Conservation (phyloP, 2,888 invertebrate genomes). For the Drosophila meridionalis region DNA sequence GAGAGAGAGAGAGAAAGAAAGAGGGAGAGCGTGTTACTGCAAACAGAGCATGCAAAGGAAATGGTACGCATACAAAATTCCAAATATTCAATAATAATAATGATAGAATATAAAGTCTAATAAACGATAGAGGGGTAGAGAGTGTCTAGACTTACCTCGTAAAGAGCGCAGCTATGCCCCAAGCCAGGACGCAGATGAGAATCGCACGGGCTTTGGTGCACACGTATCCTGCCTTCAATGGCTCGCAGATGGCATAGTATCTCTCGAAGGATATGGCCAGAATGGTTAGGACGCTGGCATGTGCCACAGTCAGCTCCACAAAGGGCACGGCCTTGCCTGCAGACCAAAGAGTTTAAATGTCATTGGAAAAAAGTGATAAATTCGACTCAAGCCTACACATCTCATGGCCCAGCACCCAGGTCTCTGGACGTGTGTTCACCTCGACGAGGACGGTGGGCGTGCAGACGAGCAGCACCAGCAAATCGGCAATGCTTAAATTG, state of each 20-base stretch:
- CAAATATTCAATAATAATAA: constrained; percentile 28
- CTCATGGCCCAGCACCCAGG: constrained; percentile 96
- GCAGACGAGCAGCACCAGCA: constrained; percentile 95
- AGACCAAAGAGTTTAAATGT: background rate
- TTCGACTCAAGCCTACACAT: constrained; percentile 91
- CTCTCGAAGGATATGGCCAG: constrained; percentile 97
- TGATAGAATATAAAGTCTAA: constrained; percentile 34
- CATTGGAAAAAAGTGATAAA: background rate
- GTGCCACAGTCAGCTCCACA: constrained; percentile 95
- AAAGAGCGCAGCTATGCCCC: constrained; percentile 93
- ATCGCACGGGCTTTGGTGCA: constrained; percentile 94
- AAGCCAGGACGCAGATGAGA: constrained; percentile 92
- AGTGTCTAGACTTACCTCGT: constrained; percentile 89
- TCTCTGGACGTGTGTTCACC: constrained; percentile 95
- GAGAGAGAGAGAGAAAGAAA: too few species aligned
- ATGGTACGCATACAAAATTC: constrained; percentile 3
- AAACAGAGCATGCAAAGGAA: constrained; percentile 54
- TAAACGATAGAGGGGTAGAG: constrained; percentile 13
- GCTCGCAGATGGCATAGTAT: constrained; percentile 96
- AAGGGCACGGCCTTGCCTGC: constrained; percentile 96
- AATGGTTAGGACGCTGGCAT: constrained; percentile 96
- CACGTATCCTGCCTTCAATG: constrained; percentile 94
- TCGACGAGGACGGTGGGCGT: constrained; percentile 97
- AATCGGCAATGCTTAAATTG: constrained; percentile 96
- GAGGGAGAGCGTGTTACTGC: constrained; percentile 4